phyloP scores from a whole-genome alignment of 2,888 invertebrate species.

The Malacosoma neustria region DNA sequence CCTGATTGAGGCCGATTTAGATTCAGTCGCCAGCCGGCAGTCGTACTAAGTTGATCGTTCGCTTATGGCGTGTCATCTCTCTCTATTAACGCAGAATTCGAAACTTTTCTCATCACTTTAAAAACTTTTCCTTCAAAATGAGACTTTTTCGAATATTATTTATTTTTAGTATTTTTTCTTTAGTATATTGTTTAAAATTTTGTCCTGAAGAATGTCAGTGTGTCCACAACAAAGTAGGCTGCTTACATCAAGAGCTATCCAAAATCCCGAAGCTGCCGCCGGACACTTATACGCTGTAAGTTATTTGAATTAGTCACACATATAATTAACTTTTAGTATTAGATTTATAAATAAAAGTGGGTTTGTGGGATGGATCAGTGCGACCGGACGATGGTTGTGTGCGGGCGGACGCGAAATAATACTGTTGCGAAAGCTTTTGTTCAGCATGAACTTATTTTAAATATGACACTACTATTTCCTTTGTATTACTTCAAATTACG shows the following conservation, averaged over 20 bases:
- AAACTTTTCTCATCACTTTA: slow-evolving; percentile 4
- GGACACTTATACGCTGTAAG: slow-evolving; percentile 55
- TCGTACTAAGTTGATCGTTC: slow-evolving; percentile 19
- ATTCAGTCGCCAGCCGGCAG: slow-evolving; percentile 21
- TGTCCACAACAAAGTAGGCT: slow-evolving; percentile 37
- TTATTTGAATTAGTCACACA: slow-evolving; percentile 18
- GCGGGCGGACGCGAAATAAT: slow-evolving; percentile 25
- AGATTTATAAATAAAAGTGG: slow-evolving; percentile 26
- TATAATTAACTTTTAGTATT: slow-evolving; percentile 20
- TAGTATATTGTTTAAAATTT: slow-evolving; percentile 19
- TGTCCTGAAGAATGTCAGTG: slow-evolving; percentile 53
- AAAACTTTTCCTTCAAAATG: slow-evolving; percentile 22
- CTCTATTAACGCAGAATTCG: not conserved
- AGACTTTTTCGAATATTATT: slow-evolving; percentile 26
- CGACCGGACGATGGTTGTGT: slow-evolving; percentile 9
- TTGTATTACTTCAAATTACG: too few species aligned
- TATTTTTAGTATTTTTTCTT: slow-evolving; percentile 25
- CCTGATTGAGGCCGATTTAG: slow-evolving; percentile 5
- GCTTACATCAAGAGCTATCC: slow-evolving; percentile 41
- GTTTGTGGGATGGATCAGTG: slow-evolving; percentile 16
- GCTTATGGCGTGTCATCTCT: slow-evolving; percentile 4
- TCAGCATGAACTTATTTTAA: slow-evolving; percentile 16
- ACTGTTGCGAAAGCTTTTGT: slow-evolving; percentile 32
- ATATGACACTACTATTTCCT: too few species aligned
- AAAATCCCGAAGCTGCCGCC: slow-evolving; percentile 36